Percentiles rank a stretch among this genome's conserved stretches.
These are phyloP conservation scores for Drosophila parvula DNA, from an alignment of 1,140 invertebrate genomes.

Conservation along the genomic window DNA sequence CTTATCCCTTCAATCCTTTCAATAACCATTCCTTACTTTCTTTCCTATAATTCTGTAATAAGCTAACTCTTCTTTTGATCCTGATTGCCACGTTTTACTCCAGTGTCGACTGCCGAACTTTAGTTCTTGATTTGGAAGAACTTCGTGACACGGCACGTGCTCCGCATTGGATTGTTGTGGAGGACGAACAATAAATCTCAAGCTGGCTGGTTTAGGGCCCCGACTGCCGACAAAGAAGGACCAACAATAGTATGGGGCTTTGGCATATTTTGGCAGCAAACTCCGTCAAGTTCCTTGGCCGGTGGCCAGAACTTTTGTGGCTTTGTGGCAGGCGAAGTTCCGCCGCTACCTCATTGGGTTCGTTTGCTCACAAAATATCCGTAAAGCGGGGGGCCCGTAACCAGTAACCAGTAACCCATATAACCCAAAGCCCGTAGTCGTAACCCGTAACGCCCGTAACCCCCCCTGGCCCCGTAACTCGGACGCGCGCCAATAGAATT, in stretches of 20 bases:
- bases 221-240: constrained; percentile 38
- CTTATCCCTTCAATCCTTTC: too few relatives aligned
- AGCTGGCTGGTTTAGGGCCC: constrained; percentile 19
- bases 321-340: constrained; percentile 60
- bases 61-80: not conserved
- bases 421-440: constrained; percentile 17
- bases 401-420: constrained; percentile 16
- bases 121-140: constrained; percentile 2
- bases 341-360: constrained; percentile 31
- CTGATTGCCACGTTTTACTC: not conserved
- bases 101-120: not conserved
- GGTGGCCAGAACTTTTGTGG: constrained; percentile 68
- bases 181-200: constrained; percentile 66
- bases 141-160: constrained; percentile 42
- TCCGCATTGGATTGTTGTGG: constrained; percentile 6
- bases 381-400: constrained; percentile 2
- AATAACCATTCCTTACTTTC: too few relatives aligned
- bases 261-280: constrained; percentile 67
- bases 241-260: constrained; percentile 50
- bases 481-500: constrained; percentile 49
- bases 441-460: constrained; percentile 9
- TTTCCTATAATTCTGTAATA: not conserved
- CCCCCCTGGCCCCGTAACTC: constrained; percentile 18
- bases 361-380: constrained; percentile 35
- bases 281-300: constrained; percentile 73